Base-by-base conservation (phyloP, 1,140 invertebrate genomes). In the Metaphire vulgaris region DNA sequence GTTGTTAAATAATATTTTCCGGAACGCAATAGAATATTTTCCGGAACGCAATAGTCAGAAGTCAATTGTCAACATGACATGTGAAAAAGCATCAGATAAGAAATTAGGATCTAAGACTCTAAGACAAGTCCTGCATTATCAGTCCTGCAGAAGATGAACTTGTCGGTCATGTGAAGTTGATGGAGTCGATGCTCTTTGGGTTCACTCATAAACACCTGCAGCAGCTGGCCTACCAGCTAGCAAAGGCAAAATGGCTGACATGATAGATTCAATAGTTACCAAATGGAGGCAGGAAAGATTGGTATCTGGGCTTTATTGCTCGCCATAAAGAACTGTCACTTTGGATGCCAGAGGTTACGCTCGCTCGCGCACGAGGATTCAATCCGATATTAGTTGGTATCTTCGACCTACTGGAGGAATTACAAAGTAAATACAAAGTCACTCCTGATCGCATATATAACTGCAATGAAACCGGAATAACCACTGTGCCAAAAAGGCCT, bases 401-500 rank as follows among this genome's bases (percentile, higher is more conserved):
- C 67, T 75, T 69, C 28, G 31, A 28, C 29, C 28, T 21, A 14
- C 69, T 6, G 1, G 74, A 14, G 33, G 1, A 26, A 31, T 6
- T 30, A 28, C 28, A n/a, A n/a, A n/a, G n/a, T n/a, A n/a, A n/a
- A 2, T 26, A 67, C 26, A 69, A 69, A 21, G 71, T 31, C 28
- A 15, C 28, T 1, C 74, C 34, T 6, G 30, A 75, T 12, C 1
- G 14, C 15, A 75, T 75, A 2, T 75, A 26, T 28, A 75, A 75
- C 66, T 29, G 29, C 6, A 66, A 75, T 28, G 74, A 75, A 31
- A 75, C 74, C n/a, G 87, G 87, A n/a, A 78, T 87, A 34, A 85
- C n/a, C n/a, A n/a, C n/a, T n/a, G n/a, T 88, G 1, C 83, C n/a
- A n/a, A n/a, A n/a, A 87, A 32, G 85, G 85, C 78, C 82, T 83